These are phyloP conservation scores for Protaetia brevitarsis DNA, from an alignment of 1,140 invertebrate species.

Conservation along the genomic window DNA sequence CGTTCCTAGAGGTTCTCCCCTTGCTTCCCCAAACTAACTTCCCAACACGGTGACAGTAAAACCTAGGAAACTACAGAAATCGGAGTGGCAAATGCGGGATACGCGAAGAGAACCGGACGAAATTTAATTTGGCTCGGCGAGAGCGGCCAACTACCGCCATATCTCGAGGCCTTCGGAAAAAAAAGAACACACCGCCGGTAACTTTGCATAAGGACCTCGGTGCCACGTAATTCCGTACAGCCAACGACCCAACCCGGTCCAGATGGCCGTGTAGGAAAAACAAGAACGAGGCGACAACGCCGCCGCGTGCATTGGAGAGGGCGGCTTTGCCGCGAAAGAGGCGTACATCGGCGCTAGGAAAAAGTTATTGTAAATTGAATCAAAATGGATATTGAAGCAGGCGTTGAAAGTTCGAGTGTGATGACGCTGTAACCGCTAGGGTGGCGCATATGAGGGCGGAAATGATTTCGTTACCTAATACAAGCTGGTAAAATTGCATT, in stretches of 20 bases:
- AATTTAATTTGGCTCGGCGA: neutral
- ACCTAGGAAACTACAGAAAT: neutral
- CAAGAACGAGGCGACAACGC: neutral
- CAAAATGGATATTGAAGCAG: constrained; percentile 7
- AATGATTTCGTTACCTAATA: no score
- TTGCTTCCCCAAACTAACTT: neutral
- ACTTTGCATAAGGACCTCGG: constrained; percentile 8
- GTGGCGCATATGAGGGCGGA: no score
- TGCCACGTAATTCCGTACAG: constrained; percentile 1
- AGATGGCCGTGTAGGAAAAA: neutral
- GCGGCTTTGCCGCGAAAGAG: neutral
- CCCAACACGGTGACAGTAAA: neutral
- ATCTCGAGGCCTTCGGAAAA: neutral
- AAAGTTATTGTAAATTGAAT: constrained; percentile 15
- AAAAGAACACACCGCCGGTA: neutral
- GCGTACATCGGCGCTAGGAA: neutral
- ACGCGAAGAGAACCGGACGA: no score
- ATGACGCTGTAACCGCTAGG: neutral
- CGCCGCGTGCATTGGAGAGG: neutral
- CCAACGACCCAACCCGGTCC: no score
- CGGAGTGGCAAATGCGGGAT: no score
- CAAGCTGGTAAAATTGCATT: no score
- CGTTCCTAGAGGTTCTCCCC: neutral
- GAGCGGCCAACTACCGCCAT: neutral
- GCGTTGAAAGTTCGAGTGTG: neutral